phyloP scores from a whole-genome alignment of 2,113 vertebrate genomes.

The Barbus barbus region DNA sequence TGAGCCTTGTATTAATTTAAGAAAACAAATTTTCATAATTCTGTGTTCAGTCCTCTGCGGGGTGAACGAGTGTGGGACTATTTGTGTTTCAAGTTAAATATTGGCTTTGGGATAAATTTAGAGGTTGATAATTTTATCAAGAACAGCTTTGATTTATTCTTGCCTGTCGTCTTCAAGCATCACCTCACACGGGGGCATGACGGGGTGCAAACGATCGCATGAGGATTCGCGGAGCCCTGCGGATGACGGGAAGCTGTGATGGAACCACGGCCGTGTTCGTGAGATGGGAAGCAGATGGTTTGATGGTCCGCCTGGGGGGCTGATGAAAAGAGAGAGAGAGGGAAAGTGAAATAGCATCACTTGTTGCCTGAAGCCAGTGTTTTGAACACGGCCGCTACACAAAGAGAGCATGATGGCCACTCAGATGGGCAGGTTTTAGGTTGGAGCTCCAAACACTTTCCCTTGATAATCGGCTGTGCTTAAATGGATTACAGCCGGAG shows the following conservation, averaged over 20 bases:
- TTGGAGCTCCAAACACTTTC: slow-evolving; percentile 1
- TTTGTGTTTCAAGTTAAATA: slow-evolving; percentile 22
- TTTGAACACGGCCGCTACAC: slow-evolving; percentile 13
- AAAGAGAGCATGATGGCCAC: slow-evolving; percentile 8
- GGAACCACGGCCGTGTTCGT: slow-evolving; percentile 22
- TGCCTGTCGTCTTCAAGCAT: slow-evolving; percentile 3
- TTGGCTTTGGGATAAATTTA: slow-evolving; percentile 15
- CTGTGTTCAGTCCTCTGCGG: neutral
- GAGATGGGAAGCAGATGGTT: slow-evolving; percentile 50
- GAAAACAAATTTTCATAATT: neutral
- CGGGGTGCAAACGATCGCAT: neutral
- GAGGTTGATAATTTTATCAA: slow-evolving; percentile 22
- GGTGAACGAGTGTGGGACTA: neutral
- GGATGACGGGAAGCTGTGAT: slow-evolving; percentile 23
- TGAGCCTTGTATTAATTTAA: neutral
- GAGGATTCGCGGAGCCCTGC: slow-evolving; percentile 1
- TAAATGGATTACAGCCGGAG: slow-evolving; percentile 30
- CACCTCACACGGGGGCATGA: slow-evolving; percentile 10
- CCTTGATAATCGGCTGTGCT: slow-evolving; percentile 4
- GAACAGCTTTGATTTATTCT: slow-evolving; percentile 3
- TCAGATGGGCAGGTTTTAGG: slow-evolving; percentile 13
- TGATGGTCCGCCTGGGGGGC: slow-evolving; percentile 26
- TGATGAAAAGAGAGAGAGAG: slow-evolving; percentile 23
- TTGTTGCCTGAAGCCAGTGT: slow-evolving; percentile 48
- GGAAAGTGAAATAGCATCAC: slow-evolving; percentile 36